These are phyloP conservation scores for Drosophila parabipectinata DNA, from an alignment of 1,140 invertebrate species.

Conservation along the genomic window DNA sequence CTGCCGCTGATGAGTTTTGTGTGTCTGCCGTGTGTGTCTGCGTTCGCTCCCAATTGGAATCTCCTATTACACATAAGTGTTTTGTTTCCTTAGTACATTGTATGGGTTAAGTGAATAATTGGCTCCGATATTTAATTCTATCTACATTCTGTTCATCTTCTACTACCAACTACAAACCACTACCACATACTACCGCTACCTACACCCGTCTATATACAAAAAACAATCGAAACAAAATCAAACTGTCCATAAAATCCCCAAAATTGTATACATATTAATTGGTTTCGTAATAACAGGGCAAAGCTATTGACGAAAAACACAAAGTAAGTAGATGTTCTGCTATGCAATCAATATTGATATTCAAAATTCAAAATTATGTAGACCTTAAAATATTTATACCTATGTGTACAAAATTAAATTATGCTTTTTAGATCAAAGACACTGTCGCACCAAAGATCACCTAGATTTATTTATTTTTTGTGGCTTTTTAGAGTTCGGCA, in stretches of 20 bases:
- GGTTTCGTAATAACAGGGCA: slow-evolving; percentile 78
- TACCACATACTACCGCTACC: slow-evolving; percentile 52
- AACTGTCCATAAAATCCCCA: slow-evolving; percentile 37
- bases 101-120: slow-evolving; percentile 67
- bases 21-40: slow-evolving; percentile 71
- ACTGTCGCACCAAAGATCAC: slow-evolving; percentile 44
- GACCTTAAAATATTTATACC: slow-evolving; percentile 35
- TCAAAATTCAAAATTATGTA: slow-evolving; percentile 43
- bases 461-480: slow-evolving; percentile 24
- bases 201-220: slow-evolving; percentile 31
- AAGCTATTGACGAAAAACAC: slow-evolving; percentile 83
- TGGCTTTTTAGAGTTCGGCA: slow-evolving; percentile 37
- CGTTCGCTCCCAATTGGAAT: slow-evolving; percentile 62
- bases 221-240: slow-evolving; percentile 21
- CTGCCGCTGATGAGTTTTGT: slow-evolving; percentile 45
- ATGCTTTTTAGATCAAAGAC: slow-evolving; percentile 57
- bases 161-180: slow-evolving; percentile 52
- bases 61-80: slow-evolving; percentile 31
- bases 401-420: slow-evolving; percentile 53
- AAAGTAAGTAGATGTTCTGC: slow-evolving; percentile 77
- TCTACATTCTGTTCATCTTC: slow-evolving; percentile 61
- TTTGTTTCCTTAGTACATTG: slow-evolving; percentile 29
- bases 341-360: slow-evolving; percentile 33
- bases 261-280: slow-evolving; percentile 53
- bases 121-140: slow-evolving; percentile 61